Evolutionary conservation across 1,140 invertebrate species (phyloP).

Genomic region (Pantala flavescens): DNA sequence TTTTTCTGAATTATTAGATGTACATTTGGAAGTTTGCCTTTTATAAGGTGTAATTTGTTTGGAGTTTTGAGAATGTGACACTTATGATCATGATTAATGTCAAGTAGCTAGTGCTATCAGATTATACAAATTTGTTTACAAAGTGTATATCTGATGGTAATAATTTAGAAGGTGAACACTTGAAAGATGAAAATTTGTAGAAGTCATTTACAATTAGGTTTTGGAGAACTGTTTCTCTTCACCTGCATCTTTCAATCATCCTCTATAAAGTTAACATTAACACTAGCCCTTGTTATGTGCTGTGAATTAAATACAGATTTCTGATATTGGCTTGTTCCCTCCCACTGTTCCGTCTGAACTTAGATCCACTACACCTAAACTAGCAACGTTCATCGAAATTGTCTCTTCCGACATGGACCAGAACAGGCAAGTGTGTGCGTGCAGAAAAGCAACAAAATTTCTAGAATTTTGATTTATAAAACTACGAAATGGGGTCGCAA

Average conservation of each 20-base stretch:
- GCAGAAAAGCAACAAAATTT: neutral
- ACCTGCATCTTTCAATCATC: neutral
- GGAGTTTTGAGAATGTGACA: too few species aligned
- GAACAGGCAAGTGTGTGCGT: conserved; percentile 25
- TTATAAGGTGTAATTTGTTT: too few species aligned
- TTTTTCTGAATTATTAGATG: too few species aligned
- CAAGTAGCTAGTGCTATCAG: too few species aligned
- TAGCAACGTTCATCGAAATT: conserved; percentile 28
- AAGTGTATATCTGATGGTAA: too few species aligned
- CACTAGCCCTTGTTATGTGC: neutral
- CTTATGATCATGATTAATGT: too few species aligned
- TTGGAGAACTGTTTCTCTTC: neutral
- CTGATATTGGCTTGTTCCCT: conserved; percentile 8
- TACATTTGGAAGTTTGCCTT: too few species aligned
- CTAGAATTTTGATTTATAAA: neutral
- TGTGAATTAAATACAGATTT: neutral
- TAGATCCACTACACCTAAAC: conserved; percentile 27
- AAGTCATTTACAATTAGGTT: neutral
- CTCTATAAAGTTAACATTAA: neutral
- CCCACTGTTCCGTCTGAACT: neutral
- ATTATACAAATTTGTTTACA: too few species aligned
- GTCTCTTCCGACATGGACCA: conserved; percentile 26
- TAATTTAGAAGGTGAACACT: too few species aligned
- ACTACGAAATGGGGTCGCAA: neutral
- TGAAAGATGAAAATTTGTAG: neutral